Conservation (phyloP, 2,797 vertebrate genomes). For the Scleropages formosus region DNA sequence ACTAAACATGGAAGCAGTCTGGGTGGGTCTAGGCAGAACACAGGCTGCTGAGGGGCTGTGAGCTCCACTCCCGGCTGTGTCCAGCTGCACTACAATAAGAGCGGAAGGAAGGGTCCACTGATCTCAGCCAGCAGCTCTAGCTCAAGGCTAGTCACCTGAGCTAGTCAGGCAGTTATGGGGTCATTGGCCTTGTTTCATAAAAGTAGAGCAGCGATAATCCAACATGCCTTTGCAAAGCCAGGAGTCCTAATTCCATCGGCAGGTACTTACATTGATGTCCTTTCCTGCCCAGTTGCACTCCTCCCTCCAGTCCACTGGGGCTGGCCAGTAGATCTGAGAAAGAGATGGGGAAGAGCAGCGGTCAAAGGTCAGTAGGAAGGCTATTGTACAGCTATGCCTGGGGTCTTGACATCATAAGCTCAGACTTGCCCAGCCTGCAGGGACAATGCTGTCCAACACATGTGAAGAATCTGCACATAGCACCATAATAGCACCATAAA, state of each 20-base stretch:
- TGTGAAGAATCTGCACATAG: conserved; percentile 2
- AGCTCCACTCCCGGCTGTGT: conserved; percentile 2
- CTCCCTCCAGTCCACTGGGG: conserved; percentile 94
- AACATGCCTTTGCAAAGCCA: not conserved
- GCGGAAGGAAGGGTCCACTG: not conserved
- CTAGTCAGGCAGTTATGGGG: not conserved
- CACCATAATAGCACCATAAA: conserved; percentile 29
- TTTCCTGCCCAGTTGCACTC: conserved; percentile 98
- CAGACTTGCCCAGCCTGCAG: conserved; percentile 41
- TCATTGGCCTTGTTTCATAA: not conserved
- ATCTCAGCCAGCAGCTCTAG: conserved; percentile 8
- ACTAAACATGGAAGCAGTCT: conserved; percentile 9
- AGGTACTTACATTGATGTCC: conserved; percentile 87
- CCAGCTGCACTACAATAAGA: conserved; percentile 26
- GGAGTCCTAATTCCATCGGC: not conserved
- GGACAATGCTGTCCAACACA: not conserved
- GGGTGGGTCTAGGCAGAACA: conserved; percentile 16
- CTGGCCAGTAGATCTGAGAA: conserved; percentile 89
- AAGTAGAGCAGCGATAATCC: not conserved
- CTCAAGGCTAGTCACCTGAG: not conserved
- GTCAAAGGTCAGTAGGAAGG: conserved; percentile 36
- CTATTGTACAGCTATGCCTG: conserved; percentile 31
- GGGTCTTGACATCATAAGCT: conserved; percentile 46
- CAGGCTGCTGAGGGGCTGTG: not conserved
- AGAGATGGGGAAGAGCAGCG: conserved; percentile 24